Percentiles rank a stretch among this genome's conserved stretches.
Evolutionary conservation across 2,888 invertebrate genomes (phyloP).

Genomic region (Zaprionus bogoriensis): DNA sequence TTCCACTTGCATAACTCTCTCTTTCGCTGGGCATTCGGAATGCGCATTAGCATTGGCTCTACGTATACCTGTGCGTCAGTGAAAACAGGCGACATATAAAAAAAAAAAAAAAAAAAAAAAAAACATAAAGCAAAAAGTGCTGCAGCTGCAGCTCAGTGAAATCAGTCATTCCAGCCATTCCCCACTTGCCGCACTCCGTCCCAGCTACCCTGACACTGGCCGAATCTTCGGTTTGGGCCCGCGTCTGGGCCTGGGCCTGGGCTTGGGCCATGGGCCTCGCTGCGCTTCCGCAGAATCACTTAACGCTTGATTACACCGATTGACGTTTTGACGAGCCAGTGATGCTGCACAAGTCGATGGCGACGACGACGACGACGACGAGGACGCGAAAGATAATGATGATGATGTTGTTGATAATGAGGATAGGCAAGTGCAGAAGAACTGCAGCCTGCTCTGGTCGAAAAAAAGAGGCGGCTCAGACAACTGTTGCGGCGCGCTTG

Average conservation of each 20-base stretch:
- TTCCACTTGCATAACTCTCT: neutral
- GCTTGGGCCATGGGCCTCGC: constrained; percentile 24
- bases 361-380: constrained; percentile 50
- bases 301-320: constrained; percentile 81
- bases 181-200: too few species aligned
- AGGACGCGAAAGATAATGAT: constrained; percentile 19
- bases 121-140: constrained; percentile 6
- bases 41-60: too few species aligned
- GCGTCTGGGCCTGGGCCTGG: neutral
- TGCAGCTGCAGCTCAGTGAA: constrained; percentile 37
- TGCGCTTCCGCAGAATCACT: constrained; percentile 80
- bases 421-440: too few species aligned
- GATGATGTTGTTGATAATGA: constrained; percentile 4
- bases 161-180: constrained; percentile 39
- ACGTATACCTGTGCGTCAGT: constrained; percentile 32
- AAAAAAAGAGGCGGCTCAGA: constrained; percentile 32
- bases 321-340: constrained; percentile 76
- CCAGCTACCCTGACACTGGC: constrained; percentile 1
- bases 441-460: constrained; percentile 4
- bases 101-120: constrained; percentile 5
- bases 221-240: neutral
- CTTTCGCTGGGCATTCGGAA: neutral
- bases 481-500: constrained; percentile 43
- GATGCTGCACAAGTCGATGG: constrained; percentile 73
- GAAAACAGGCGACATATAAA: constrained; percentile 32